Evolutionary conservation across 2,797 vertebrate genomes (phyloP).

Genomic region (Eutrigla gurnardus): DNA sequence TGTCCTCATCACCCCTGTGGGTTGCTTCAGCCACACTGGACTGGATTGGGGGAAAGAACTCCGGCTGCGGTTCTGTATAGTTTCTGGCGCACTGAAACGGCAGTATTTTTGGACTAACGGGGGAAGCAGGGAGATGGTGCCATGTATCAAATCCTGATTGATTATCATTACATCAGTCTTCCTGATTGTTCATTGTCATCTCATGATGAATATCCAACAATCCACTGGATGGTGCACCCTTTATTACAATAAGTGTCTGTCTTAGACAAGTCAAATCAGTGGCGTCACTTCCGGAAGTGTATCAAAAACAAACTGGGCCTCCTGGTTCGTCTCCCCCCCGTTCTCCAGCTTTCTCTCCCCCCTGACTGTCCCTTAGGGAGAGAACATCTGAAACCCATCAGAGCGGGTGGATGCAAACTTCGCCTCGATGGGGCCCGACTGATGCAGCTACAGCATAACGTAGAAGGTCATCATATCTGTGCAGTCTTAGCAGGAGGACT

Average conservation of each 20-base stretch:
- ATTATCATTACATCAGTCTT: conserved; percentile 63
- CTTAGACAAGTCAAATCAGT: conserved; percentile 61
- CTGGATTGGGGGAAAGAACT: conserved; percentile 37
- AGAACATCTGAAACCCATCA: conserved; percentile 76
- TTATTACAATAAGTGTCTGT: conserved; percentile 39
- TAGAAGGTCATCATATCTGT: conserved; percentile 58
- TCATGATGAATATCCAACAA: conserved; percentile 39
- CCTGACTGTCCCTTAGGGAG: conserved; percentile 38
- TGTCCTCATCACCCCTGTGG: conserved; percentile 55
- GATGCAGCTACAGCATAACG: conserved; percentile 49
- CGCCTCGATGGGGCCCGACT: conserved; percentile 34
- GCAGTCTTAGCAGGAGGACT: conserved; percentile 68
- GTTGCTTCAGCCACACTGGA: conserved; percentile 39
- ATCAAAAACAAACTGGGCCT: conserved; percentile 52
- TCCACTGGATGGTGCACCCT: not conserved
- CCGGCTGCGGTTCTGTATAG: conserved; percentile 52
- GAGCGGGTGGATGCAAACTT: conserved; percentile 32
- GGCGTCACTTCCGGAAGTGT: conserved; percentile 55
- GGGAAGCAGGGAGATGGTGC: conserved; percentile 35
- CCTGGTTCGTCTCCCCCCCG: conserved; percentile 39
- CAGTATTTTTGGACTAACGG: conserved; percentile 48
- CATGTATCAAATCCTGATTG: conserved; percentile 58
- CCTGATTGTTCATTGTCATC: conserved; percentile 46
- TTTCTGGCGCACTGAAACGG: conserved; percentile 29
- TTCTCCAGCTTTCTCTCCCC: conserved; percentile 27